phyloP scores from a whole-genome alignment of 2,797 vertebrate genomes.

The Etheostoma perlongum region DNA sequence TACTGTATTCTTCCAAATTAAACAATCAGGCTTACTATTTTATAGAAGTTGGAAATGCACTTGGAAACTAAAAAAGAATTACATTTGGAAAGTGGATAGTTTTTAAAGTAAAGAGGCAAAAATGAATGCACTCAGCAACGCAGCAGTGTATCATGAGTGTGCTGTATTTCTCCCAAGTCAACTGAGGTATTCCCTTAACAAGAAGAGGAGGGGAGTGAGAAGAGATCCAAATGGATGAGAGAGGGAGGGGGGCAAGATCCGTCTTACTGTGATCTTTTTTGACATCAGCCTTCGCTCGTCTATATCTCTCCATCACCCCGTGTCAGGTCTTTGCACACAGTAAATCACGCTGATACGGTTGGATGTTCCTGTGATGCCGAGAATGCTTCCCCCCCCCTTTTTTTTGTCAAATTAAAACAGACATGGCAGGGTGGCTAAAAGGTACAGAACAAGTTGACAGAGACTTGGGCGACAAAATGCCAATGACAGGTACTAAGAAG shows the following conservation, averaged over 20 bases:
- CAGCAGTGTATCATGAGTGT: constrained; percentile 32
- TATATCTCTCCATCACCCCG: constrained; percentile 72
- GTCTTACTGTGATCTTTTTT: constrained; percentile 71
- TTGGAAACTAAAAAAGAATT: constrained; percentile 29
- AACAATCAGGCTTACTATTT: constrained; percentile 29
- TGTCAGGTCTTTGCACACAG: constrained; percentile 72
- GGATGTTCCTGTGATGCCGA: constrained; percentile 75
- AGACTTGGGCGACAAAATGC: constrained; percentile 56
- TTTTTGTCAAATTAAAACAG: constrained; percentile 72
- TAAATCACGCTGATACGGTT: constrained; percentile 77
- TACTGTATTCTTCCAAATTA: constrained; percentile 18
- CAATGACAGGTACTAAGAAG: constrained; percentile 51
- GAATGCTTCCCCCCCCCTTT: constrained; percentile 35
- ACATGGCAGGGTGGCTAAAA: constrained; percentile 50
- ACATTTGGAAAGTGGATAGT: constrained; percentile 2
- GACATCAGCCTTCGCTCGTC: constrained; percentile 77
- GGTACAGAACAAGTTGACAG: constrained; percentile 64
- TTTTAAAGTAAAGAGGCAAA: constrained; percentile 33
- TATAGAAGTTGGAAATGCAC: constrained; percentile 29
- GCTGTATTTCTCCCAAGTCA: constrained; percentile 49
- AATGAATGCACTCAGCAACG: constrained; percentile 31
- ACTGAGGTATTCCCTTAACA: constrained; percentile 57
- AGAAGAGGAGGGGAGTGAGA: constrained; percentile 50
- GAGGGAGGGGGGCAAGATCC: constrained; percentile 34
- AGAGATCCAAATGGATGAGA: constrained; percentile 43